Evolutionary conservation across 2,888 invertebrate genomes (phyloP).

Genomic region (Prosopocoilus inquinatus): DNA sequence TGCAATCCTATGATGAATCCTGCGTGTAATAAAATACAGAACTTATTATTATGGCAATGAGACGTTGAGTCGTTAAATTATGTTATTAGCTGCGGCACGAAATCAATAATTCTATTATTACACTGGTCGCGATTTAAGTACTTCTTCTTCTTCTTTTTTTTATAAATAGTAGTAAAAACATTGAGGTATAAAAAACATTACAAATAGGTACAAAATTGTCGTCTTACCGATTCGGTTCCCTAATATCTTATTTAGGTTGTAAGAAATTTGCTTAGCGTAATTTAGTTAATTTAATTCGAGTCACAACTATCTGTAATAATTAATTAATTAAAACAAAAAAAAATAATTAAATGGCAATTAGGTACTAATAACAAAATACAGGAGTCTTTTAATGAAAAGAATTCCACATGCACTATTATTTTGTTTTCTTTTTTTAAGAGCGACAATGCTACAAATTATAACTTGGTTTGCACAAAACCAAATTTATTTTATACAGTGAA

Average conservation of each 20-base stretch:
- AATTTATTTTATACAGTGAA: too few relatives aligned
- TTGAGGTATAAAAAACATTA: slow-evolving; percentile 47
- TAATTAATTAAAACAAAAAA: background rate
- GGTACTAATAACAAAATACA: slow-evolving; percentile 1
- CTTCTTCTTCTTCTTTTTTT: slow-evolving; percentile 36
- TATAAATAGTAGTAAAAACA: slow-evolving; percentile 33
- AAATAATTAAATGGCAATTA: slow-evolving; percentile 21
- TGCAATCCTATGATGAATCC: background rate
- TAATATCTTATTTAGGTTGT: too few relatives aligned
- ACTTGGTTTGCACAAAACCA: too few relatives aligned
- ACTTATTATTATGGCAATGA: background rate
- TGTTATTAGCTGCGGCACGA: slow-evolving; percentile 8
- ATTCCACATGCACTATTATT: too few relatives aligned
- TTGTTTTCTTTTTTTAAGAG: too few relatives aligned
- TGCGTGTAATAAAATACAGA: too few relatives aligned
- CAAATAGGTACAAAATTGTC: slow-evolving; percentile 40
- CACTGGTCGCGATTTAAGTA: slow-evolving; percentile 34
- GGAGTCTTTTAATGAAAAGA: too few relatives aligned
- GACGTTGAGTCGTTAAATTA: background rate
- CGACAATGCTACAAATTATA: too few relatives aligned
- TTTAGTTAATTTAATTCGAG: background rate
- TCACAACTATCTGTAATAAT: slow-evolving; percentile 6
- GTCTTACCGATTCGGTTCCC: background rate
- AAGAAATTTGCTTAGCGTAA: background rate
- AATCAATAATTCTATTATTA: background rate